Percentiles rank a stretch among this genome's conserved stretches.
phyloP scores from a whole-genome alignment of 2,888 invertebrate species.

The Phragmatobia fuliginosa region DNA sequence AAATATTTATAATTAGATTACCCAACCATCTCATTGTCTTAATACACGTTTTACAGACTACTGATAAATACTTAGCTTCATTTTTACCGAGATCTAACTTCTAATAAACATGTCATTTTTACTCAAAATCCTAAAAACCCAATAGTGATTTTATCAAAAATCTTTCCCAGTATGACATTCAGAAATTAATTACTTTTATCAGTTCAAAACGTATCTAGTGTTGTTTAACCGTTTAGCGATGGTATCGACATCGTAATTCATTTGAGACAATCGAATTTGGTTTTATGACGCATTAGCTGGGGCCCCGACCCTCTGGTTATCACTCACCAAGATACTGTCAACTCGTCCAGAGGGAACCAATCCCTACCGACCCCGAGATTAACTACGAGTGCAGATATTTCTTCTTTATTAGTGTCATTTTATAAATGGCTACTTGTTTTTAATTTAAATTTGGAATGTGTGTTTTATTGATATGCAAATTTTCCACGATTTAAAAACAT shows the following conservation, averaged over 20 bases:
- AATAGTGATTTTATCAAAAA: slow-evolving; percentile 7
- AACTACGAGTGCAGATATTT: slow-evolving; percentile 50
- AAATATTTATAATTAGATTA: not conserved
- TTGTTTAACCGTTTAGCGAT: slow-evolving; percentile 66
- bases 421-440: slow-evolving; percentile 50
- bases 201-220: slow-evolving; percentile 49
- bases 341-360: slow-evolving; percentile 71
- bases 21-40: no score
- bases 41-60: no score
- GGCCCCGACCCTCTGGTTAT: slow-evolving; percentile 66
- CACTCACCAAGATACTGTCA: slow-evolving; percentile 81
- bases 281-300: slow-evolving; percentile 83
- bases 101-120: not conserved
- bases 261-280: slow-evolving; percentile 77
- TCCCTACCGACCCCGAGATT: slow-evolving; percentile 61
- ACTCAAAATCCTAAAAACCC: not conserved
- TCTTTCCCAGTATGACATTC: slow-evolving; percentile 17
- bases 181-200: slow-evolving; percentile 50
- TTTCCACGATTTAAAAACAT: not conserved
- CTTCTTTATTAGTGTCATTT: slow-evolving; percentile 48
- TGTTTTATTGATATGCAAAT: not conserved
- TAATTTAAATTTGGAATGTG: slow-evolving; percentile 39
- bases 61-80: no score
- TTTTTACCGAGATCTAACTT: not conserved
- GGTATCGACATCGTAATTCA: slow-evolving; percentile 68